phyloP scores from a whole-genome alignment of 2,113 vertebrate species.

The Heloderma charlesbogerti region DNA sequence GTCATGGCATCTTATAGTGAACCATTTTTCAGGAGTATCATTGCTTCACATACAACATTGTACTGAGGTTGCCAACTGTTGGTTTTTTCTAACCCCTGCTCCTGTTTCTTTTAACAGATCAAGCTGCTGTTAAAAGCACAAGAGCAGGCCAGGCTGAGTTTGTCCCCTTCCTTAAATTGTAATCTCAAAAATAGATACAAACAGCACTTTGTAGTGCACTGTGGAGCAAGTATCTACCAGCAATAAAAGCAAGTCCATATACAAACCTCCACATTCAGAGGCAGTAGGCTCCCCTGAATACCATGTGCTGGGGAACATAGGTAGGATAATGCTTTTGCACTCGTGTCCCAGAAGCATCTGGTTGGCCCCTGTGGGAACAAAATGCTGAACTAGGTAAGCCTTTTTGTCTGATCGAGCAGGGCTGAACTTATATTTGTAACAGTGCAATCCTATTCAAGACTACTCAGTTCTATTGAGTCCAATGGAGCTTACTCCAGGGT shows the following conservation, averaged over 20 bases:
- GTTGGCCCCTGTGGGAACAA: background rate
- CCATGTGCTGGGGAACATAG: too few relatives aligned
- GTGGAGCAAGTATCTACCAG: background rate
- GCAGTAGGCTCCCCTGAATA: too few relatives aligned
- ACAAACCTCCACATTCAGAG: background rate
- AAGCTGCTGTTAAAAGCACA: background rate
- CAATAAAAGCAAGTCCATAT: background rate
- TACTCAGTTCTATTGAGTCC: too few relatives aligned
- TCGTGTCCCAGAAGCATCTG: too few relatives aligned
- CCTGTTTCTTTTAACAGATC: background rate
- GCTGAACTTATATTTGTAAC: background rate
- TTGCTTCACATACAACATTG: background rate
- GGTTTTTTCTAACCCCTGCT: background rate
- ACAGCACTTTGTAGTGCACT: background rate
- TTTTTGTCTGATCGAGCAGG: too few relatives aligned
- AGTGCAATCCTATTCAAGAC: too few relatives aligned
- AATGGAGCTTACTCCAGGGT: too few relatives aligned
- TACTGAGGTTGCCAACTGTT: background rate
- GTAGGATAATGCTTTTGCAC: too few relatives aligned
- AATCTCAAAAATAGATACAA: background rate
- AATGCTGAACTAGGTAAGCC: background rate
- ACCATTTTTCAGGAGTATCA: background rate
- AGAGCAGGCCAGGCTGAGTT: background rate
- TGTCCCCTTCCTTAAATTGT: too few relatives aligned
- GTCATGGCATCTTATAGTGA: background rate